These are phyloP conservation scores for Macrostomum lignano DNA, from an alignment of 1,140 invertebrate genomes.

Conservation along the genomic window DNA sequence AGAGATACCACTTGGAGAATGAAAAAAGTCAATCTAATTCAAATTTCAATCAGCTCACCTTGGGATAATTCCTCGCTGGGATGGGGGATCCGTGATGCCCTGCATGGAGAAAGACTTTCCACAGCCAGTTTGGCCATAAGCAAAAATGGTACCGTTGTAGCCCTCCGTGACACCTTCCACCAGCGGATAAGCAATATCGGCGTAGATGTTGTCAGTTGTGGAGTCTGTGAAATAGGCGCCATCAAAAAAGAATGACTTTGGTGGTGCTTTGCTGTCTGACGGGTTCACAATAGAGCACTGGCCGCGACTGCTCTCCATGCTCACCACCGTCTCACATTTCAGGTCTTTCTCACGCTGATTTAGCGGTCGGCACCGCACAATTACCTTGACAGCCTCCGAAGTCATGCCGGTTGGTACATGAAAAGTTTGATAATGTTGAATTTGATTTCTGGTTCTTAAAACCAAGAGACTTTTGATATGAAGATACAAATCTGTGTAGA, in stretches of 20 bases:
- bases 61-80: constrained; percentile 49
- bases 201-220: constrained; percentile 38
- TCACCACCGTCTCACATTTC: constrained; percentile 44
- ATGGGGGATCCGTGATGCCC: constrained; percentile 30
- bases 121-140: constrained; percentile 34
- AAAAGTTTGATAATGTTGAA: too few species aligned
- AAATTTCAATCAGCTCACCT: constrained; percentile 19
- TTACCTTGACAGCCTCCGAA: constrained; percentile 33
- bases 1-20: not conserved
- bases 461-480: too few species aligned
- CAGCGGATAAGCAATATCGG: constrained; percentile 38
- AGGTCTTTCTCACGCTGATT: constrained; percentile 42
- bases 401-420: too few species aligned
- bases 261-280: constrained; percentile 32
- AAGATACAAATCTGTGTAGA: too few species aligned
- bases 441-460: too few species aligned
- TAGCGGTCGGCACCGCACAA: constrained; percentile 64
- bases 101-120: constrained; percentile 36
- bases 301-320: constrained; percentile 35
- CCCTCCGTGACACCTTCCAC: constrained; percentile 37
- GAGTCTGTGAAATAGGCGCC: constrained; percentile 35
- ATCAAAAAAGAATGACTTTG: constrained; percentile 47
- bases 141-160: constrained; percentile 35
- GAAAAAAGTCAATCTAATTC: not conserved
- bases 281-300: constrained; percentile 35